Base-by-base conservation (phyloP, 2,797 vertebrate genomes). In the Xenentodon cancila region DNA sequence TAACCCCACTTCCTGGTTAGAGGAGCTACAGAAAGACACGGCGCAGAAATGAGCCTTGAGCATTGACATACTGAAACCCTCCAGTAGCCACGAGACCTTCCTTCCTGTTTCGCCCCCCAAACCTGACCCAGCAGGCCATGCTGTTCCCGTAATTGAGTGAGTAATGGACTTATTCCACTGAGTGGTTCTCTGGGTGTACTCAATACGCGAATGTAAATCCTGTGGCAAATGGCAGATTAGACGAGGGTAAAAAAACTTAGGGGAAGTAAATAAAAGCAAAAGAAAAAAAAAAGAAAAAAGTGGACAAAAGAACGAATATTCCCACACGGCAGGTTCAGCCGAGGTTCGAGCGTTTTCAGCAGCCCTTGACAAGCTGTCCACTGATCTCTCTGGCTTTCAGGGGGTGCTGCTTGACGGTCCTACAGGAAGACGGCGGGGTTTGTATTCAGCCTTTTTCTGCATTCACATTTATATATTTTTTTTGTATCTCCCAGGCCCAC, bases 121-220 rank as follows among this genome's bases (percentile, higher is more conserved):
- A 56, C 77, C 80, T 59, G 70, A 84, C 84, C 88, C 89, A 91
- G 85, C 87, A 84, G 84, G 85, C 77, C 71, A 27, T 75, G 85
- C 89, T 90, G 85, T 86, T 89, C 83, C 86, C 81, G 91, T 92
- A 91, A 92, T 89, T 90, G 91, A 91, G 84, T 91, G 92, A 92
- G 82, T 90, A 90, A 92, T 91, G 88, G 89, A 91, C 85, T 91
- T 91, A 92, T 91, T 92, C 89, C 81, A 58, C 91, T 91, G 92
- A 92, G 90, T 92, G 89, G 84, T 82, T 91, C 87, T 88, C 84
- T 86, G 89, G 85, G 89, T 87, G 78, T 80, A 82, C 82, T 90
- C 81, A 80, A 86, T 89, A 83, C 77, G 60, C 73, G 77, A 82
- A 89, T 83, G 84, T 90, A 91, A 92, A 92, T 92, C 88, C 90